phyloP scores from a whole-genome alignment of 35 echinoderm and acorn worm genomes.

The Ophiothrix spiculata region DNA sequence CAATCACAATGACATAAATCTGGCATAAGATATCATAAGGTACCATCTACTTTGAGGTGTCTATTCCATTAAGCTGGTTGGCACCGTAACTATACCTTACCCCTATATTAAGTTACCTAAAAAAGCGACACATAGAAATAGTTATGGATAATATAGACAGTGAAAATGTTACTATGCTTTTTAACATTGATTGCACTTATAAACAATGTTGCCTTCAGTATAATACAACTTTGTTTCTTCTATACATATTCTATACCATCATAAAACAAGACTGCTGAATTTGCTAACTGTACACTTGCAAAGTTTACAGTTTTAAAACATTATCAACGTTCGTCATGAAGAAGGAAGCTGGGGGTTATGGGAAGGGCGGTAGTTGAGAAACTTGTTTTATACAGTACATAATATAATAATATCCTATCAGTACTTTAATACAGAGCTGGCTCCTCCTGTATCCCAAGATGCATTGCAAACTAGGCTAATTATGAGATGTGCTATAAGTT shows the following conservation, averaged over 20 bases:
- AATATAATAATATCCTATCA: slow-evolving; percentile 6
- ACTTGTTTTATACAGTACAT: not conserved
- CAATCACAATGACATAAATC: too few relatives aligned
- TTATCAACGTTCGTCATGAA: too few relatives aligned
- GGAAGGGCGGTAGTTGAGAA: not conserved
- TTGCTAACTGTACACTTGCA: not conserved
- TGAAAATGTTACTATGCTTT: not conserved
- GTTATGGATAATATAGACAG: too few relatives aligned
- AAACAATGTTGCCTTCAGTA: not conserved
- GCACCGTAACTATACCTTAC: too few relatives aligned
- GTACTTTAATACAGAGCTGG: not conserved
- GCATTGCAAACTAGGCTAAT: not conserved
- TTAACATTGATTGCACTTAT: slow-evolving; percentile 10
- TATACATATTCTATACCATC: not conserved
- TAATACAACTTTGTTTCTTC: not conserved
- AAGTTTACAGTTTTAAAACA: not conserved
- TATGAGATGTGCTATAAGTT: not conserved
- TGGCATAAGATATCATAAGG: too few relatives aligned
- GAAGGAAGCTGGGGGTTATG: not conserved
- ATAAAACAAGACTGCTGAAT: not conserved
- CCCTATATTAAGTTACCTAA: too few relatives aligned
- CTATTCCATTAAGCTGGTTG: too few relatives aligned
- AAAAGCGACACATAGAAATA: too few relatives aligned
- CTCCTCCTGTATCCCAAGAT: too few relatives aligned
- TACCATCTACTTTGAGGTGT: too few relatives aligned